Percentiles rank a stretch among this genome's conserved stretches.
Conservation (phyloP, 2,888 invertebrate genomes). For the Cephus sareptanus region DNA sequence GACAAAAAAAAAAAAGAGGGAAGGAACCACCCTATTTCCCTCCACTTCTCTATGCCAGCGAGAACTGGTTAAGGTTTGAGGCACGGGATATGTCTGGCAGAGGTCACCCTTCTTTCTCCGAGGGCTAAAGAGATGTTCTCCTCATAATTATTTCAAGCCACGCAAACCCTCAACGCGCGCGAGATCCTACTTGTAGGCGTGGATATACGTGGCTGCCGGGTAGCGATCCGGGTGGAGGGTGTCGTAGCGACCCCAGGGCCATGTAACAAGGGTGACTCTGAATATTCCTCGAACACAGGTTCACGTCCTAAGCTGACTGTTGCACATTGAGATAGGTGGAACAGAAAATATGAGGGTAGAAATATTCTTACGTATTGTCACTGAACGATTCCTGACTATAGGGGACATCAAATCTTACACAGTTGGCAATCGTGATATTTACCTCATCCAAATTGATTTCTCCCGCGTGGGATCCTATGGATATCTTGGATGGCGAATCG, state of each 20-base stretch:
- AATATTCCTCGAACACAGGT: neutral
- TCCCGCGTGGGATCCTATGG: neutral
- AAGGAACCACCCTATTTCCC: neutral
- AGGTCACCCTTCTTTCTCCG: neutral
- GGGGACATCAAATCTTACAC: neutral
- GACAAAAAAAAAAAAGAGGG: neutral
- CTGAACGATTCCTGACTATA: neutral
- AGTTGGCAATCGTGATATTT: neutral
- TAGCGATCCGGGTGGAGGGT: neutral
- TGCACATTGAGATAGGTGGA: neutral
- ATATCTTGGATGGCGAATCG: neutral
- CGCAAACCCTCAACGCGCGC: neutral
- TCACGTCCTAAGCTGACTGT: neutral
- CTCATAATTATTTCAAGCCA: slow-evolving; percentile 12
- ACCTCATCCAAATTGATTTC: neutral
- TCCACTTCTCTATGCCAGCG: neutral
- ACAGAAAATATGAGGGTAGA: neutral
- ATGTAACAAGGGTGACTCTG: neutral
- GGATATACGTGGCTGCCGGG: neutral
- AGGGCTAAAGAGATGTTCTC: neutral
- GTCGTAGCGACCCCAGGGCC: neutral
- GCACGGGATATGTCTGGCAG: neutral
- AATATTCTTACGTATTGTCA: neutral
- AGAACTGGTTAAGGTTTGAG: neutral
- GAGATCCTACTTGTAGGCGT: neutral